Conservation (phyloP, 2,888 invertebrate genomes). For the Chloromyia formosa region DNA sequence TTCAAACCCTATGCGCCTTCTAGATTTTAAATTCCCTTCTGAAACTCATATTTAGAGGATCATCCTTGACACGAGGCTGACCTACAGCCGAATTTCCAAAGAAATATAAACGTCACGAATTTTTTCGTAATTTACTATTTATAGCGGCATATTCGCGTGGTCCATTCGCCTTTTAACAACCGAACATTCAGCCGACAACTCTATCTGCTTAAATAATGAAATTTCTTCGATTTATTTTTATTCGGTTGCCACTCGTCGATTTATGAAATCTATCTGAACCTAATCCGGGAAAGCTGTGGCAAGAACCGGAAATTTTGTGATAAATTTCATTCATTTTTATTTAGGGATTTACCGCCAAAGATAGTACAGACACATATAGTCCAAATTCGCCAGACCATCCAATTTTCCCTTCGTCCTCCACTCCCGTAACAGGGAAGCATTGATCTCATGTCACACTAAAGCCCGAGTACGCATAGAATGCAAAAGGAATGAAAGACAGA, state of each 20-base stretch:
- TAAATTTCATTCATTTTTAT: conserved; percentile 39
- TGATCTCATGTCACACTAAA: conserved; percentile 15
- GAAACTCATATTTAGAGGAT: background rate
- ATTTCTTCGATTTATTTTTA: conserved; percentile 9
- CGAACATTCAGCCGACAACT: background rate
- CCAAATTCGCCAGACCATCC: conserved; percentile 9
- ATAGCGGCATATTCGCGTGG: background rate
- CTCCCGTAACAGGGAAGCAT: conserved; percentile 22
- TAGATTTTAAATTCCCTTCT: background rate
- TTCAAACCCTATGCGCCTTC: background rate
- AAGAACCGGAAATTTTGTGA: conserved; percentile 31
- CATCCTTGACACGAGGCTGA: background rate
- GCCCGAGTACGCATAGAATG: background rate
- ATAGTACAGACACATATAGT: background rate
- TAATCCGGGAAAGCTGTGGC: conserved; percentile 8
- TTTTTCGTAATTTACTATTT: background rate
- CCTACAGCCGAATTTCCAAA: background rate
- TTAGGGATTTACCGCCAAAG: conserved; percentile 7
- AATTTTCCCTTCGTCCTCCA: background rate
- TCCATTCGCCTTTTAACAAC: background rate
- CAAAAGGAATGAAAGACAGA: background rate
- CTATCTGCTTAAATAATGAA: background rate
- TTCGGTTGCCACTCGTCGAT: background rate
- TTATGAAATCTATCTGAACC: conserved; percentile 17
- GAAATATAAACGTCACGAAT: background rate